These are phyloP conservation scores for Tyrophagus putrescentiae DNA, from an alignment of 1,140 invertebrate species.

Conservation along the genomic window DNA sequence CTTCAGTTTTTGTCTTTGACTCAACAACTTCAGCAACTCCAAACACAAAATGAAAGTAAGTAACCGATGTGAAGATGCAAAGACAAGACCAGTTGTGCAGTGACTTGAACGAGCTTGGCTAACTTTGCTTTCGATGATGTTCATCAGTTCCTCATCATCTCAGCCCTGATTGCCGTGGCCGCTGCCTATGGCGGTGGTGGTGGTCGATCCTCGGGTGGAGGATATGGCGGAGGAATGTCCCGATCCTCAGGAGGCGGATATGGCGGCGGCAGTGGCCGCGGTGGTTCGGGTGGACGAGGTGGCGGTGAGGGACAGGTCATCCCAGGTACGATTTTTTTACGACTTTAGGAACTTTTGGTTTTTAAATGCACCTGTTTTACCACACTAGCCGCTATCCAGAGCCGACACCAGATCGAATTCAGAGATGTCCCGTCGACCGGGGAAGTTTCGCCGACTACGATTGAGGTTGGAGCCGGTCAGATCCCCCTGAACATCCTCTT, in stretches of 20 bases:
- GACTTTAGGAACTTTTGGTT: neutral
- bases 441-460: neutral
- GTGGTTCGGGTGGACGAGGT: constrained; percentile 8
- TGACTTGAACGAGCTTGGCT: no score
- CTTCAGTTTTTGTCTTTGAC: no score
- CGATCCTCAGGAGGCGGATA: neutral
- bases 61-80: no score
- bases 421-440: neutral
- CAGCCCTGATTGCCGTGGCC: no score
- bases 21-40: no score
- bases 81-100: no score
- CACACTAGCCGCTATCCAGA: constrained; percentile 13
- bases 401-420: neutral
- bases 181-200: constrained; percentile 5
- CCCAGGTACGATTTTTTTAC: neutral
- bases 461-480: constrained; percentile 6
- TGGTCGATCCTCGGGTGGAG: neutral
- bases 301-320: neutral
- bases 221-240: neutral
- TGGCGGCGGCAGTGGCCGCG: neutral
- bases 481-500: constrained; percentile 15
- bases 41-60: no score
- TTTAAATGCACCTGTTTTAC: neutral
- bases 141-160: no score
- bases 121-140: no score